Conservation (phyloP, 2,888 invertebrate genomes). For the Drosophila imparisetae region DNA sequence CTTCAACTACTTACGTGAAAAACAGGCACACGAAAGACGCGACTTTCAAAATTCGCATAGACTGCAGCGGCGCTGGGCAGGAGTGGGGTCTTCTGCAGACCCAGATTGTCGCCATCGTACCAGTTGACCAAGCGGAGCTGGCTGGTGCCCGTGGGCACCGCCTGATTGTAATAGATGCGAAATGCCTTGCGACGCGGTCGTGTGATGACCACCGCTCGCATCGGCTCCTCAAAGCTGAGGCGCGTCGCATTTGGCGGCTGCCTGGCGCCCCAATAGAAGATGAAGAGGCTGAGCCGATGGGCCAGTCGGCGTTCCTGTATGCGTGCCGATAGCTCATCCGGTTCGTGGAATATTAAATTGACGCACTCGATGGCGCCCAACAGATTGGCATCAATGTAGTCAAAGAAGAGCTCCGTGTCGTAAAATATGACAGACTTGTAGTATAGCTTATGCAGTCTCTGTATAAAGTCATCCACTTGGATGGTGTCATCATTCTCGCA, state of each 20-base stretch:
- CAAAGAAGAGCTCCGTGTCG: constrained; percentile 79
- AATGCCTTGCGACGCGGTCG: constrained; percentile 85
- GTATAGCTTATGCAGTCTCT: constrained; percentile 77
- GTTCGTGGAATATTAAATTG: constrained; percentile 82
- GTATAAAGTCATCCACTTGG: constrained; percentile 82
- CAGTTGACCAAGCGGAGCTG: constrained; percentile 89
- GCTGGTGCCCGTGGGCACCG: constrained; percentile 86
- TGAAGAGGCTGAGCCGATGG: constrained; percentile 86
- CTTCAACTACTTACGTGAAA: constrained; percentile 87
- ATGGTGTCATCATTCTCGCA: constrained; percentile 57
- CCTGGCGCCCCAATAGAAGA: constrained; percentile 89
- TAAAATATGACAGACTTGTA: constrained; percentile 82
- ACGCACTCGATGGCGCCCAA: constrained; percentile 82
- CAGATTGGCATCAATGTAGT: constrained; percentile 80
- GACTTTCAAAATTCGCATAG: constrained; percentile 88
- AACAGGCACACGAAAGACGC: constrained; percentile 89
- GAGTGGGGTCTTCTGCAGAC: constrained; percentile 88
- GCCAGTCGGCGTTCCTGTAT: constrained; percentile 78
- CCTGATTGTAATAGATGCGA: constrained; percentile 90
- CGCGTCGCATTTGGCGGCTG: constrained; percentile 84
- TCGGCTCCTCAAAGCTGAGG: constrained; percentile 81
- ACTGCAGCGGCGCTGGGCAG: constrained; percentile 87
- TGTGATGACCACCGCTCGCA: constrained; percentile 88
- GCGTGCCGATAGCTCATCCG: constrained; percentile 71
- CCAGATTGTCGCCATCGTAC: constrained; percentile 87